These are phyloP conservation scores for Erynnis tages DNA, from an alignment of 2,888 invertebrate genomes.

Conservation along the genomic window DNA sequence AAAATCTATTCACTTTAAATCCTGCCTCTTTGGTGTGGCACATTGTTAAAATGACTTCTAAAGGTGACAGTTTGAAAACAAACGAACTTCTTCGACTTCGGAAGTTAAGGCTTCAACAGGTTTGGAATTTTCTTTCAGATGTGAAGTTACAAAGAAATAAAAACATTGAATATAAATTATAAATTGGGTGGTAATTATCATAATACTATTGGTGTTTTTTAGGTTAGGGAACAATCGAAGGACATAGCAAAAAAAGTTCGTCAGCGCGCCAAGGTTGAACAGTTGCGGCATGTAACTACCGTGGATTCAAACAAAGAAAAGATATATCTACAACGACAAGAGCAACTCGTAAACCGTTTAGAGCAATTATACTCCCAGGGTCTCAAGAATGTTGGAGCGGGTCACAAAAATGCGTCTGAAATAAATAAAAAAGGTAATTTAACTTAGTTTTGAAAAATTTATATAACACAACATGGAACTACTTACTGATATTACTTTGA, in stretches of 20 bases:
- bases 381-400: slow-evolving; percentile 57
- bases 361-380: slow-evolving; percentile 60
- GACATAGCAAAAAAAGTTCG: slow-evolving; percentile 74
- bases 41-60: slow-evolving; percentile 66
- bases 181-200: no score
- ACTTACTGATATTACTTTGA: slow-evolving; percentile 59
- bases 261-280: slow-evolving; percentile 68
- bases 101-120: slow-evolving; percentile 75
- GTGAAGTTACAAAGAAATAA: neutral
- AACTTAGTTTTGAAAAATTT: slow-evolving; percentile 38
- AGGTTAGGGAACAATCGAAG: slow-evolving; percentile 79
- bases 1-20: neutral
- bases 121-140: slow-evolving; percentile 41
- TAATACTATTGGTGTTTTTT: slow-evolving; percentile 40
- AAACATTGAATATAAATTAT: no score
- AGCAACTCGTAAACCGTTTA: slow-evolving; percentile 61
- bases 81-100: slow-evolving; percentile 72
- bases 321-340: slow-evolving; percentile 62
- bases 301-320: slow-evolving; percentile 60
- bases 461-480: slow-evolving; percentile 45
- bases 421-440: slow-evolving; percentile 47
- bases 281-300: slow-evolving; percentile 54
- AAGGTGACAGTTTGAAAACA: slow-evolving; percentile 66
- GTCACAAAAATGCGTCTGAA: slow-evolving; percentile 59
- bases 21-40: neutral